phyloP scores from a whole-genome alignment of 2,888 invertebrate genomes.

The Hipparchia sbordonii region DNA sequence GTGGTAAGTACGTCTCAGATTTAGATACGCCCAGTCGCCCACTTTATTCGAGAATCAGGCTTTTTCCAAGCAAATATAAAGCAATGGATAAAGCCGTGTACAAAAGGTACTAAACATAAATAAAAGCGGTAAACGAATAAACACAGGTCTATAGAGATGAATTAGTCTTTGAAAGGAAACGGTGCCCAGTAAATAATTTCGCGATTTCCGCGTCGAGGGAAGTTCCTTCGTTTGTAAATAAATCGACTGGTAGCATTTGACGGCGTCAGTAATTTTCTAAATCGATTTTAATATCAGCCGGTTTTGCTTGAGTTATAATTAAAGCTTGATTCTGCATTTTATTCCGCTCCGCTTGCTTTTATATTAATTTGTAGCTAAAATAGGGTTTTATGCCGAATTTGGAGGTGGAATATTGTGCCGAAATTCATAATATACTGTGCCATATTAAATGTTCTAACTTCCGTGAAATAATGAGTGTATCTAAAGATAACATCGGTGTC shows the following conservation, averaged over 20 bases:
- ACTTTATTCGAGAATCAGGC: too few relatives aligned
- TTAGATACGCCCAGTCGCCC: too few relatives aligned
- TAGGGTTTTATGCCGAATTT: slow-evolving; percentile 16
- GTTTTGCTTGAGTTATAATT: slow-evolving; percentile 35
- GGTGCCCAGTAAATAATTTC: slow-evolving; percentile 28
- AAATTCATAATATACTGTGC: background rate
- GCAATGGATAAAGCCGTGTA: background rate
- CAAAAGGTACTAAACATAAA: background rate
- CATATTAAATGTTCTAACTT: background rate
- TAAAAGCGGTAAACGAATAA: background rate
- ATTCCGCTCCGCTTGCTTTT: slow-evolving; percentile 28
- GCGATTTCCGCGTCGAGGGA: slow-evolving; percentile 22
- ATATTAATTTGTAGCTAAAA: slow-evolving; percentile 27
- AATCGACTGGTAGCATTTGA: slow-evolving; percentile 33
- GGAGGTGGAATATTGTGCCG: slow-evolving; percentile 6
- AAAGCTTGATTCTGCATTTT: slow-evolving; percentile 36
- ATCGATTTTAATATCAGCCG: slow-evolving; percentile 37
- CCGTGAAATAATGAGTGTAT: slow-evolving; percentile 9
- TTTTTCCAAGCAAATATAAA: too few relatives aligned
- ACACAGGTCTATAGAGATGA: slow-evolving; percentile 1
- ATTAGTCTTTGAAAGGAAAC: slow-evolving; percentile 24
- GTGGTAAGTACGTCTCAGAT: too few relatives aligned
- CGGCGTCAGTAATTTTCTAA: slow-evolving; percentile 36
- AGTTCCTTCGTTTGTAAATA: slow-evolving; percentile 36
- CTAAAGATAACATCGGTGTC: background rate